Percentiles rank a stretch among this genome's conserved stretches.
Conservation (phyloP, 1,140 invertebrate species). For the Mylabris phalerata region DNA sequence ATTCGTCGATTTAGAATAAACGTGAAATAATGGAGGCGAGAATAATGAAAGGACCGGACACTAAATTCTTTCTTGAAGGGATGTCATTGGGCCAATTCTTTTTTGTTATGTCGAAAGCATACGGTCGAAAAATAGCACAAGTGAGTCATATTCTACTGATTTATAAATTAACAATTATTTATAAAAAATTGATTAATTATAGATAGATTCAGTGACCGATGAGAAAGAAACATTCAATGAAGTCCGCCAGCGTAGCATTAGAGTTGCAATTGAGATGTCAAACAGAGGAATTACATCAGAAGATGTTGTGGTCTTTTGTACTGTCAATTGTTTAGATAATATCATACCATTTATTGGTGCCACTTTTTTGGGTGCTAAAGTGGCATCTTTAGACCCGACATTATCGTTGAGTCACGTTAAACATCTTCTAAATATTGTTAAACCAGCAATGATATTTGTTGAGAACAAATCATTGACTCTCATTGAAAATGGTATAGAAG, state of each 20-base stretch:
- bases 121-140: slow-evolving; percentile 17
- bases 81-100: slow-evolving; percentile 4
- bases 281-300: slow-evolving; percentile 6
- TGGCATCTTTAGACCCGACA: slow-evolving; percentile 23
- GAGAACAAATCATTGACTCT: slow-evolving; percentile 14
- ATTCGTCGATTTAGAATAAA: no score
- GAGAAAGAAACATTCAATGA: slow-evolving; percentile 5
- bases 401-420: slow-evolving; percentile 19
- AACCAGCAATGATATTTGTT: slow-evolving; percentile 31
- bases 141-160: slow-evolving; percentile 3
- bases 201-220: background rate
- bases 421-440: slow-evolving; percentile 21
- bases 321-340: slow-evolving; percentile 7
- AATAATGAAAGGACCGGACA: background rate
- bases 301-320: slow-evolving; percentile 8
- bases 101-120: background rate
- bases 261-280: slow-evolving; percentile 3
- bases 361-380: slow-evolving; percentile 1
- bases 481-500: slow-evolving; percentile 11
- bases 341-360: slow-evolving; percentile 3
- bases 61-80: background rate
- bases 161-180: no score
- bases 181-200: no score
- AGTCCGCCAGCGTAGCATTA: slow-evolving; percentile 1
- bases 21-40: background rate